Conservation (phyloP, 2,888 invertebrate species). For the Crioceris asparagi region DNA sequence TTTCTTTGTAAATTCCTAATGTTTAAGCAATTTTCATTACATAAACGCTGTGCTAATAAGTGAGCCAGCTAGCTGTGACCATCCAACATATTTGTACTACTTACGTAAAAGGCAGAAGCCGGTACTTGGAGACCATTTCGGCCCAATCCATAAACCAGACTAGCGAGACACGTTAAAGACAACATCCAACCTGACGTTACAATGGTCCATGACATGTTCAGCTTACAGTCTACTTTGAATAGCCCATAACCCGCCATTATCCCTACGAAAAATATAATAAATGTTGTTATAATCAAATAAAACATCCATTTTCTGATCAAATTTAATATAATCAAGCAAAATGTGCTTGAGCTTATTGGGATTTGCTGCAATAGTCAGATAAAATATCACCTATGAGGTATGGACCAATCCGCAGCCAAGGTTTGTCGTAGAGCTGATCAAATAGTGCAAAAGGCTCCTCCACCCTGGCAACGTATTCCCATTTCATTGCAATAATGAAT, state of each 20-base stretch:
- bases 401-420: conserved; percentile 72
- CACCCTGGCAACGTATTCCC: conserved; percentile 63
- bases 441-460: conserved; percentile 75
- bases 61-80: no score
- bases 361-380: no score
- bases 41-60: no score
- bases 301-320: no score
- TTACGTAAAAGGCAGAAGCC: conserved; percentile 64
- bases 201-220: conserved; percentile 46
- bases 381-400: conserved; percentile 50
- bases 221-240: conserved; percentile 54
- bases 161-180: conserved; percentile 47
- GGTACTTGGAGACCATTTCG: conserved; percentile 53
- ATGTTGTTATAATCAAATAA: no score
- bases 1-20: no score
- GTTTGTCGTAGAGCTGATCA: conserved; percentile 73
- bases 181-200: conserved; percentile 50
- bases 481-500: conserved; percentile 61
- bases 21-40: no score
- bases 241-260: conserved; percentile 66
- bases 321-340: no score
- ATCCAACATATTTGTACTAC: conserved; percentile 13
- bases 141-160: conserved; percentile 60
- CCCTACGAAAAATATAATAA: no score
- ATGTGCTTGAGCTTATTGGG: no score